Conservation (phyloP, 92 coral and sea anemone genomes). For the Nematostella vectensis region DNA sequence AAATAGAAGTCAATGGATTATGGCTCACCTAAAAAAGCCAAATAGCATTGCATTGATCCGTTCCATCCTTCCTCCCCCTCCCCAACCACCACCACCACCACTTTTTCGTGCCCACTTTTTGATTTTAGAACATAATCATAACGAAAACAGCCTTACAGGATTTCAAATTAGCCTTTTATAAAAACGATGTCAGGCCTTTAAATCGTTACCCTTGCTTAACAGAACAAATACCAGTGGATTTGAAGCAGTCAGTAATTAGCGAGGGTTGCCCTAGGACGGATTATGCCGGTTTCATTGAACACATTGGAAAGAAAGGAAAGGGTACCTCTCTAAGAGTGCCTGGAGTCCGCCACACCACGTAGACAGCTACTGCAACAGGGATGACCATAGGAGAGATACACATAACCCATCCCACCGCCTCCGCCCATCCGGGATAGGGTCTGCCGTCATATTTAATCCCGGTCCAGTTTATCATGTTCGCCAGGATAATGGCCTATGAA, state of each 20-base stretch:
- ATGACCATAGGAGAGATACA: conserved; percentile 16
- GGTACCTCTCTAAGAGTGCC: conserved; percentile 28
- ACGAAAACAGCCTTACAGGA: no score
- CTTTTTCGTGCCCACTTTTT: no score
- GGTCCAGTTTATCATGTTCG: conserved; percentile 33
- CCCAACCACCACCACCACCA: no score
- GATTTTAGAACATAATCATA: no score
- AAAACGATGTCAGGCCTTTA: no score
- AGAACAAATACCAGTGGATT: no score
- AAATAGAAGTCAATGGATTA: neutral
- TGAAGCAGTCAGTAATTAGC: no score
- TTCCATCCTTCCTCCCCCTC: no score
- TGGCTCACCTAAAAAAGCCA: neutral
- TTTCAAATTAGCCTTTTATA: no score
- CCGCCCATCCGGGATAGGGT: conserved; percentile 35
- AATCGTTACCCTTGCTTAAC: no score
- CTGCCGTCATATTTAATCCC: conserved; percentile 30
- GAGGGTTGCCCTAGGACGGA: no score
- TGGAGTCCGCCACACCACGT: conserved; percentile 16
- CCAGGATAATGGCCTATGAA: conserved; percentile 24
- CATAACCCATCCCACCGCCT: conserved; percentile 30
- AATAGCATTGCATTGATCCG: neutral
- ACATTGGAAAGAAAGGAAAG: neutral
- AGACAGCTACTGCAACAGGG: conserved; percentile 5
- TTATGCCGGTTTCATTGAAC: neutral